Conservation (phyloP, 2,797 vertebrate species). For the Botia almorhae region DNA sequence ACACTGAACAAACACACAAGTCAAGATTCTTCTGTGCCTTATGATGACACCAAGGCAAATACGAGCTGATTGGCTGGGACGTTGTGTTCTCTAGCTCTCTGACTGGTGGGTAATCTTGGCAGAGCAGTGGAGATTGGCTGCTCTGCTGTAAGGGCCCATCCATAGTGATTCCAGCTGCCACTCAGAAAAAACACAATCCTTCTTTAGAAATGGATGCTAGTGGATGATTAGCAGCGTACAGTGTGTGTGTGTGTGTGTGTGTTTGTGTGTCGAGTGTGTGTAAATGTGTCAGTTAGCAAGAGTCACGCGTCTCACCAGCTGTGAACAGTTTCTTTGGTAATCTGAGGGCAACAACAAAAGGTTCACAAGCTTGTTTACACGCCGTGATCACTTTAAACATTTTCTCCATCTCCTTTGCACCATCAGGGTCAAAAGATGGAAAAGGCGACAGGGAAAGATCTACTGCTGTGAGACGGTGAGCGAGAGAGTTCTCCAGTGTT, state of each 20-base stretch:
- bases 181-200: slow-evolving; percentile 31
- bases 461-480: slow-evolving; percentile 88
- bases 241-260: slow-evolving; percentile 57
- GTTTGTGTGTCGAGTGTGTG: slow-evolving; percentile 8
- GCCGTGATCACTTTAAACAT: neutral
- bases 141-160: slow-evolving; percentile 90
- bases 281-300: slow-evolving; percentile 64
- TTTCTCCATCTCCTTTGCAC: slow-evolving; percentile 3
- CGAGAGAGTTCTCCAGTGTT: slow-evolving; percentile 83
- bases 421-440: slow-evolving; percentile 82
- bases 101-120: slow-evolving; percentile 91
- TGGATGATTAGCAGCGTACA: slow-evolving; percentile 58
- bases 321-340: slow-evolving; percentile 77
- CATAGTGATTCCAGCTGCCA: slow-evolving; percentile 71
- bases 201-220: slow-evolving; percentile 59
- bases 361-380: neutral
- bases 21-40: slow-evolving; percentile 54
- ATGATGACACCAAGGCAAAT: slow-evolving; percentile 88
- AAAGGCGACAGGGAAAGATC: slow-evolving; percentile 68
- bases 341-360: slow-evolving; percentile 70
- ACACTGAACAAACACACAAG: too few species aligned
- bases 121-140: slow-evolving; percentile 76
- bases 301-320: slow-evolving; percentile 53
- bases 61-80: slow-evolving; percentile 78
- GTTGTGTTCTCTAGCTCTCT: slow-evolving; percentile 63